phyloP scores from a whole-genome alignment of 2,888 invertebrate genomes.

The Polymixis flavicincta region DNA sequence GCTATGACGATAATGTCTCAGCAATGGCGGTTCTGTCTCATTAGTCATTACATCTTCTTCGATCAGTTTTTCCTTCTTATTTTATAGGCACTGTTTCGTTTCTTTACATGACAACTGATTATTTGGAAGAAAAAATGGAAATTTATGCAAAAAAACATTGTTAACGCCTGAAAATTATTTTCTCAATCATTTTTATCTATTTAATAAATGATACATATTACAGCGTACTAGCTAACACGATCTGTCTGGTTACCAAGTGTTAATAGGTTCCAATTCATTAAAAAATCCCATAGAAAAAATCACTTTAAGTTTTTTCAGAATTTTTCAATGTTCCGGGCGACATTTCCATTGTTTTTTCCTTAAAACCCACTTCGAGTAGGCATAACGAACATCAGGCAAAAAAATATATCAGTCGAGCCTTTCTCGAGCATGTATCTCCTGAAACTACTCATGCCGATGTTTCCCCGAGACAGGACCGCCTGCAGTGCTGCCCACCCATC shows the following conservation, averaged over 20 bases:
- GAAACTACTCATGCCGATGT: not conserved
- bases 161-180: not conserved
- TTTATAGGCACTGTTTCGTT: constrained; percentile 27
- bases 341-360: too few species aligned
- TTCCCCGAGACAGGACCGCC: constrained; percentile 4
- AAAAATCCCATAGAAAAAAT: too few species aligned
- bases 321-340: too few species aligned
- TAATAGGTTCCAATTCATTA: too few species aligned
- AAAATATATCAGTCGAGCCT: too few species aligned
- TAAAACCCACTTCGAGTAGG: too few species aligned
- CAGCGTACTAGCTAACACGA: too few species aligned
- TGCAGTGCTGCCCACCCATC: constrained; percentile 25
- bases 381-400: too few species aligned
- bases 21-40: constrained; percentile 42
- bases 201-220: too few species aligned
- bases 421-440: not conserved
- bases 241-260: too few species aligned
- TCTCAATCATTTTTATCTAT: not conserved
- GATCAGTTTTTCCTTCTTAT: constrained; percentile 24
- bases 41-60: constrained; percentile 41
- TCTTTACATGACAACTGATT: not conserved
- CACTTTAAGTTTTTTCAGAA: too few species aligned
- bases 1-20: constrained; percentile 27
- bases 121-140: not conserved
- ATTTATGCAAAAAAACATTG: not conserved